Evolutionary conservation across 1,140 invertebrate genomes (phyloP), one percentile per base, ranked within the genome.

Genomic region (Hylaeus volcanicus): DNA sequence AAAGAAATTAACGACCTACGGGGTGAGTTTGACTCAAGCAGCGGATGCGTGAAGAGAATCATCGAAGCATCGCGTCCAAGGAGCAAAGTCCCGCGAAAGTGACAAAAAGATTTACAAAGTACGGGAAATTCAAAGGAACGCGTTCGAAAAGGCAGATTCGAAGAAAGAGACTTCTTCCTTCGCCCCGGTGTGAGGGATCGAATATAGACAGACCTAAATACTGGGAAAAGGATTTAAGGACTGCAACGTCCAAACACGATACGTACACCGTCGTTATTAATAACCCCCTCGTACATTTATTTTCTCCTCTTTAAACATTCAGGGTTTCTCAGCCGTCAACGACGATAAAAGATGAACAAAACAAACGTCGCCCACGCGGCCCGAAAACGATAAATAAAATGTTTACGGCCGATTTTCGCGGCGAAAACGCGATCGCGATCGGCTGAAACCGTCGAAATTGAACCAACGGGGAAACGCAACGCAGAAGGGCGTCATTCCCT

Each of bases 401-500:
- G 39, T 63, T 63, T 63, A 11, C 26, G 9, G 37, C 39, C 37
- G 43, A 45, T 45, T 45, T 41, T 37, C 78, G 58, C 51, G 43
- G 79, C 51, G 71, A 72, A 60, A 61, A 53, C 56, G 61, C 56
- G 15, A 26, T 26, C 26, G 26, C 15, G 55, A 1, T 6, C 6
- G 41, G n/a, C 65, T 9, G n/a, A 39, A 65, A 74, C 51, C 45
- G 45, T 48, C 45, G 45, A 48, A 6, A 6, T 48, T 48, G 45
- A 48, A 6, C 5, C 45, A 48, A 48, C 45, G 45, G 2, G 45
- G 43, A 78, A 51, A 41, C 53, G 58, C 58, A 72, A 64, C 48
- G 6, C 37, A 11, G 69, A 64, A 58, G 51, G 76, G 69, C 76
- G 77, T 65, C 60, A 65, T 79, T 79, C 77, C 70, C 70, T 73